A percentile compares a stretch with the other conserved stretches of the same genome.
These are phyloP conservation scores for Chironomus riparius DNA, from an alignment of 2,888 invertebrate species.

Conservation along the genomic window DNA sequence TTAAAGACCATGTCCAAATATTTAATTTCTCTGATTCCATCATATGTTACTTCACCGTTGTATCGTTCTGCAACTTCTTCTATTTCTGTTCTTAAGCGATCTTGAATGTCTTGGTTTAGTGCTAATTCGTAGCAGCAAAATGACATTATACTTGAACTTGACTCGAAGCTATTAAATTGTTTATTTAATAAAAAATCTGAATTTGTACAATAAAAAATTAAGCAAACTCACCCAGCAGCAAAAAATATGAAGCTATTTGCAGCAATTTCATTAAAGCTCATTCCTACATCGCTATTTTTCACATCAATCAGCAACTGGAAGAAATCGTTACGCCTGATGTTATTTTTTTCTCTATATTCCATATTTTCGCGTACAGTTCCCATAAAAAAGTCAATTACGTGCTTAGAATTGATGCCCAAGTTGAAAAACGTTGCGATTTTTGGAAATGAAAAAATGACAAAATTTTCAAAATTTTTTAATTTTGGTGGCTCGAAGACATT, in stretches of 20 bases:
- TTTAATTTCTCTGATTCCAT: slow-evolving; percentile 39
- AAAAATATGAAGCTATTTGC: neutral
- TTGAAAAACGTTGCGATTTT: slow-evolving; percentile 29
- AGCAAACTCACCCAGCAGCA: neutral
- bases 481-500: slow-evolving; percentile 24
- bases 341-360: slow-evolving; percentile 43
- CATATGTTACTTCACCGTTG: slow-evolving; percentile 38
- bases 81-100: slow-evolving; percentile 35
- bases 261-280: neutral
- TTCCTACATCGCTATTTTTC: neutral
- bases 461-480: neutral
- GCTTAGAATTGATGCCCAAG: slow-evolving; percentile 32
- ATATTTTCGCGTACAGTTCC: slow-evolving; percentile 44
- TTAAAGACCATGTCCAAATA: slow-evolving; percentile 41
- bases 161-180: slow-evolving; percentile 38
- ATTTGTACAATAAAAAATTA: no score
- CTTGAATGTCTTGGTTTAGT: slow-evolving; percentile 39
- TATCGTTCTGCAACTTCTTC: slow-evolving; percentile 34
- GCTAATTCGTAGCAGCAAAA: slow-evolving; percentile 40
- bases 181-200: neutral
- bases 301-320: slow-evolving; percentile 42
- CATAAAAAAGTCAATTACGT: slow-evolving; percentile 43
- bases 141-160: slow-evolving; percentile 40
- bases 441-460: neutral
- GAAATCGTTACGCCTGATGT: slow-evolving; percentile 46